Evolutionary conservation across 2,888 invertebrate species (phyloP).

Genomic region (Periphyllus acericola): DNA sequence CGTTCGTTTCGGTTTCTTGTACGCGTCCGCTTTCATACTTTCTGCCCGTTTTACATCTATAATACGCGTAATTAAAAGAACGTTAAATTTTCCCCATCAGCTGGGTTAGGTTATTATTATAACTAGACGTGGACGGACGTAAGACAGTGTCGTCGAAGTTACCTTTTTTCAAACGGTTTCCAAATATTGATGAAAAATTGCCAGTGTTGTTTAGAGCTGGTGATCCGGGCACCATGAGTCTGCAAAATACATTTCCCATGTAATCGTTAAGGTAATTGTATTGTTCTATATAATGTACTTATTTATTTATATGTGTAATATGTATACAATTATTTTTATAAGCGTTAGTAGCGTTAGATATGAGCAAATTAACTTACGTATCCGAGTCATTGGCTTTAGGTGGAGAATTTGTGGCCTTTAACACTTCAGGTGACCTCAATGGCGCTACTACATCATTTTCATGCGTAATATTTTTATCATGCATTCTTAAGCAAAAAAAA

Average conservation of each 20-base stretch:
- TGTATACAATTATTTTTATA: neutral
- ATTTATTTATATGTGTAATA: too few species aligned
- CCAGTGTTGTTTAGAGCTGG: conserved; percentile 71
- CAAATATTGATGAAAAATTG: conserved; percentile 73
- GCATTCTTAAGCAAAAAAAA: conserved; percentile 56
- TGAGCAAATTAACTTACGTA: conserved; percentile 47
- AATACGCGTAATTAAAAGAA: neutral
- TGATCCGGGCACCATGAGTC: conserved; percentile 61
- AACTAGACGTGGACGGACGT: neutral
- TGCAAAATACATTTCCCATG: conserved; percentile 19
- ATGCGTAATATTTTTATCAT: conserved; percentile 60
- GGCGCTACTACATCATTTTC: conserved; percentile 53
- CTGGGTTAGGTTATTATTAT: neutral
- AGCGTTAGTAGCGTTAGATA: conserved; percentile 29
- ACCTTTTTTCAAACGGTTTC: conserved; percentile 75
- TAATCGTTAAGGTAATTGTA: neutral
- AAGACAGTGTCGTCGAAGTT: conserved; percentile 54
- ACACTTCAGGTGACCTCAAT: conserved; percentile 22
- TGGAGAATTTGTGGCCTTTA: conserved; percentile 14
- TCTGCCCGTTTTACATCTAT: conserved; percentile 82
- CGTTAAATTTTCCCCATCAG: neutral
- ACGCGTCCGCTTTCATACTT: conserved; percentile 82
- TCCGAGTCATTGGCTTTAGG: conserved; percentile 5
- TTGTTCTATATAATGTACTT: too few species aligned
- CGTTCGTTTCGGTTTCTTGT: conserved; percentile 89